A percentile compares a stretch with the other conserved stretches of the same genome.
These are phyloP conservation scores for Porites rus DNA, from an alignment of 92 coral and sea anemone species.

Conservation along the genomic window DNA sequence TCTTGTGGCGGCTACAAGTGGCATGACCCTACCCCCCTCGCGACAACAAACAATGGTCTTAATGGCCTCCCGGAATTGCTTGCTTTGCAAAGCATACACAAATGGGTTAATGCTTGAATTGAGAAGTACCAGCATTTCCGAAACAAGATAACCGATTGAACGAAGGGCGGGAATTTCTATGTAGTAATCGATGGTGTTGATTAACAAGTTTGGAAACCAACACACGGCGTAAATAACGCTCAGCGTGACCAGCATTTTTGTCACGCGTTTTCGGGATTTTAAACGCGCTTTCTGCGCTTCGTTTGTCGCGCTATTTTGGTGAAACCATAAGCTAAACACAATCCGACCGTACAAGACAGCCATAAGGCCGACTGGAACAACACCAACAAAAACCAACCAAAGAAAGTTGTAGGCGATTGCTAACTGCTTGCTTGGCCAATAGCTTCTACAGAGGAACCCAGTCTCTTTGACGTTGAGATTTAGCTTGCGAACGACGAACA, in stretches of 20 bases:
- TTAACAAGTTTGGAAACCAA: conserved; percentile 67
- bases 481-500: conserved; percentile 47
- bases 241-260: conserved; percentile 60
- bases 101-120: conserved; percentile 70
- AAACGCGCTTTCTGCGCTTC: conserved; percentile 47
- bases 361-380: conserved; percentile 55
- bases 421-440: conserved; percentile 54
- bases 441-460: conserved; percentile 64
- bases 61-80: conserved; percentile 60
- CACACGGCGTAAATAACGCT: conserved; percentile 57
- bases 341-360: conserved; percentile 50
- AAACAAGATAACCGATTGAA: conserved; percentile 65
- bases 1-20: not conserved
- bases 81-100: conserved; percentile 66
- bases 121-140: conserved; percentile 64
- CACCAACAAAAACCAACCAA: conserved; percentile 59
- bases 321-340: conserved; percentile 51
- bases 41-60: conserved; percentile 20
- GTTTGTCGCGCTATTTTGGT: conserved; percentile 22
- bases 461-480: conserved; percentile 44
- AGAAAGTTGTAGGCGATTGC: conserved; percentile 53
- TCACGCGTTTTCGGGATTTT: conserved; percentile 59
- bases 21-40: not conserved
- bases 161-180: not conserved
- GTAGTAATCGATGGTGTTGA: conserved; percentile 42